Evolutionary conservation across 2,113 vertebrate genomes (phyloP), one percentile per base, ranked within the genome.

Genomic region (Antigone vipio): DNA sequence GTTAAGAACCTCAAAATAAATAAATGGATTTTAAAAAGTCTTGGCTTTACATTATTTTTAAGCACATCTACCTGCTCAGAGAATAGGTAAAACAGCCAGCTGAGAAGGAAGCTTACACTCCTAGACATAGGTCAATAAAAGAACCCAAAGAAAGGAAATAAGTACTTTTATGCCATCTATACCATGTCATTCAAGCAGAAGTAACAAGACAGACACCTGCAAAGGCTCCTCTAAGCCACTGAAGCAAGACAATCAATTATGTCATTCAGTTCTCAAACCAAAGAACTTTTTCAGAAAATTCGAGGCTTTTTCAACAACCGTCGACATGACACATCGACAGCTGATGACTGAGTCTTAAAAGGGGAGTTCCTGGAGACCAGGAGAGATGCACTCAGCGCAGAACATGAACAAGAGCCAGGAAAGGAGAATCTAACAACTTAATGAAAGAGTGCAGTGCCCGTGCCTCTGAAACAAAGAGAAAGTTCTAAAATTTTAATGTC

Each of bases 401-500:
- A 83, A 42, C 24, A 86, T 12, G 56, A 93, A 47, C 68, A 86
- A 55, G 79, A 92, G 93, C 68, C 59, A 95, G 59, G 47, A 85
- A 76, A 80, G 38, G 34, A 88, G 63, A 86, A 49, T 32, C 15
- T 6, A 88, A 53, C 24, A 77, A 49, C 23, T 14, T 84, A 86
- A 92, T 44, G 68, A 64, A 84, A 83, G 27, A 73, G 32, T 0
- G 0, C 44, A 53, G 50, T 10, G 21, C 22, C 34, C 3, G 2
- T 40, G 73, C n/a, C 40, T 66, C n/a, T 0, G 0, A 64, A 5
- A 73, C 45, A 50, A 64, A 58, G 49, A 69, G 29, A 68, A 93
- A 73, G 53, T 42, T 53, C 85, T 93, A 44, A 94, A 95, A 82
- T 72, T 67, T 93, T 95, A 73, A 92, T 88, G 49, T 15, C 52